Percentiles rank a stretch among this genome's conserved stretches.
These are phyloP conservation scores for Choristoneura rosaceana DNA, from an alignment of 2,888 invertebrate genomes.

Conservation along the genomic window DNA sequence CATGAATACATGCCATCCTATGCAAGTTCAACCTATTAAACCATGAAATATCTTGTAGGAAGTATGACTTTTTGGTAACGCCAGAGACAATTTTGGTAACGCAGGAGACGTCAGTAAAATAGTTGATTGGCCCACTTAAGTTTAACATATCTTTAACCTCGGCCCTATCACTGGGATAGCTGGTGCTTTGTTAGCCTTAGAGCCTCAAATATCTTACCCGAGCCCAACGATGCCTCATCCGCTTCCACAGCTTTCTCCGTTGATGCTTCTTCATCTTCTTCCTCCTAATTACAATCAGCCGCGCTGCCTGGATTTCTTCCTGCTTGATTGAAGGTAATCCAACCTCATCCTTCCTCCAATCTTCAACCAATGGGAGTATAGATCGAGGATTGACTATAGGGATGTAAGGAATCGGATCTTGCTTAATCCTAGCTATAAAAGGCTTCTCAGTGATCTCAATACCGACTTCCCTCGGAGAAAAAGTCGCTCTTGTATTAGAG, in stretches of 20 bases:
- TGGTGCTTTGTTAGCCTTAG: too few relatives aligned
- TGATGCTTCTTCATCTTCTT: constrained; percentile 96
- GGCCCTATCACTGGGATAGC: too few relatives aligned
- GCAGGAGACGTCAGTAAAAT: too few relatives aligned
- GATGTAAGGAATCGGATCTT: constrained; percentile 71
- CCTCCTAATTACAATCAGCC: constrained; percentile 91
- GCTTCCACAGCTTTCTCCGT: constrained; percentile 91
- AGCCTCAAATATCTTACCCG: constrained; percentile 74
- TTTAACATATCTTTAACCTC: too few relatives aligned
- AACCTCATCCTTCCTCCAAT: constrained; percentile 76
- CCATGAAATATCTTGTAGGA: too few relatives aligned
- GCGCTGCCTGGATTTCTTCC: constrained; percentile 89
- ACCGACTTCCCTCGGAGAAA: constrained; percentile 69
- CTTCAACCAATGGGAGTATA: constrained; percentile 73
- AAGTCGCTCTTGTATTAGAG: constrained; percentile 54
- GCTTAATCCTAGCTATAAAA: constrained; percentile 56
- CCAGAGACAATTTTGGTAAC: too few relatives aligned
- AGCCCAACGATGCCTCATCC: constrained; percentile 91
- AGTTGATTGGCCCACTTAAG: too few relatives aligned
- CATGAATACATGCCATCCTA: too few relatives aligned
- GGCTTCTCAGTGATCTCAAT: constrained; percentile 67
- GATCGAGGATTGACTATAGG: constrained; percentile 78
- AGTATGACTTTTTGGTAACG: too few relatives aligned
- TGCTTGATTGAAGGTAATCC: constrained; percentile 74
- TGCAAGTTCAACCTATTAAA: too few relatives aligned